Percentiles rank a stretch among this genome's conserved stretches.
Conservation (phyloP, 2,113 vertebrate species). For the Gila orcuttii region DNA sequence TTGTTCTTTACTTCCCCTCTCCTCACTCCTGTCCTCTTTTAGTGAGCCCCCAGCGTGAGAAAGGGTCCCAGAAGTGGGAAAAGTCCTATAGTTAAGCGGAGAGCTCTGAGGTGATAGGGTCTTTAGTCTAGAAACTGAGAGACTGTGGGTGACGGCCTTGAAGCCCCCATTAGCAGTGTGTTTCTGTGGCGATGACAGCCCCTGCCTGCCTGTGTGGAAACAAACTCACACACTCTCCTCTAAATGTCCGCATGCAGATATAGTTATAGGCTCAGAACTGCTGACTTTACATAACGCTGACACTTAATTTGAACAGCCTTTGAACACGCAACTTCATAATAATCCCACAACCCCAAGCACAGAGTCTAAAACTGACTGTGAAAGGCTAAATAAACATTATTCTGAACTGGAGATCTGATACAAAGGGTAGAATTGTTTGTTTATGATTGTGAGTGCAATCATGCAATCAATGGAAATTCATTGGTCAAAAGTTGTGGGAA, state of each 20-base stretch:
- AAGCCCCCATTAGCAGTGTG: conserved; percentile 77
- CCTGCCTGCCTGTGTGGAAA: not conserved
- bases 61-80: conserved; percentile 2
- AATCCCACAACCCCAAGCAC: not conserved
- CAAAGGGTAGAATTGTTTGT: too few species aligned
- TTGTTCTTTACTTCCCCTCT: not conserved
- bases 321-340: not conserved
- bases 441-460: too few species aligned
- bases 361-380: not conserved
- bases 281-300: not conserved
- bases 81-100: not conserved
- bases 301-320: not conserved
- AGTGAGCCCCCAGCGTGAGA: not conserved
- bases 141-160: conserved; percentile 64
- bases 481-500: too few species aligned
- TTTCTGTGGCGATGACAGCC: conserved; percentile 77
- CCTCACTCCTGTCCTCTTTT: not conserved
- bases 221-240: not conserved
- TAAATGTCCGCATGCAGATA: conserved; percentile 7
- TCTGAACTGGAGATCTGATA: too few species aligned
- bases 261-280: not conserved
- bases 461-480: too few species aligned
- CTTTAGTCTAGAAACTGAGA: conserved; percentile 31
- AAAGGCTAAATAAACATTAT: too few species aligned
- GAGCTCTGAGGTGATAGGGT: conserved; percentile 35